Evolutionary conservation across 2,888 invertebrate species (phyloP).

Genomic region (Cheilosia variabilis): DNA sequence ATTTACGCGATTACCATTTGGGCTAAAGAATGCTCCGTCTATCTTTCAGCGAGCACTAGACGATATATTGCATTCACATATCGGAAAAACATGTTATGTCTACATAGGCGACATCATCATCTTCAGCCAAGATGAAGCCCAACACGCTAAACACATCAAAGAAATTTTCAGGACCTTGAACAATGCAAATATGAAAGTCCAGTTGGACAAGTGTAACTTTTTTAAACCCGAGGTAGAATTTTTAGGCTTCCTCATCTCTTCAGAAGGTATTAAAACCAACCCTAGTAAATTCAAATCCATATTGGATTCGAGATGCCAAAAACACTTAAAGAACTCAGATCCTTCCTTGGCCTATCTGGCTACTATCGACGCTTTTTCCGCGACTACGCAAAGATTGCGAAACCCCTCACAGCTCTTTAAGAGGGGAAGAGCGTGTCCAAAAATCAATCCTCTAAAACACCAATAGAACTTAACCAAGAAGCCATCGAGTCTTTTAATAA

Average conservation of each 20-base stretch:
- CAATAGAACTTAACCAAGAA: slow-evolving; percentile 17
- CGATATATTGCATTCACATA: neutral
- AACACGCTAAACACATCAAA: neutral
- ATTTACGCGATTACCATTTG: no score
- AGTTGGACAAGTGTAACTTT: neutral
- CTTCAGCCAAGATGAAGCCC: neutral
- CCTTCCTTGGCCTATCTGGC: slow-evolving; percentile 71
- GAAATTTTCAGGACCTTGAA: neutral
- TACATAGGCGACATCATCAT: slow-evolving; percentile 1
- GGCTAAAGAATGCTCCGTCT: no score
- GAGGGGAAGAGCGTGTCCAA: slow-evolving; percentile 63
- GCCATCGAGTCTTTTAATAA: slow-evolving; percentile 20
- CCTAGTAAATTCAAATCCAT: slow-evolving; percentile 75
- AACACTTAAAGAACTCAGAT: slow-evolving; percentile 32
- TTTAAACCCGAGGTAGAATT: slow-evolving; percentile 61
- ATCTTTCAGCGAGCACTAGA: neutral
- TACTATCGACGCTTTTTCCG: slow-evolving; percentile 72
- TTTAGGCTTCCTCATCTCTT: slow-evolving; percentile 78
- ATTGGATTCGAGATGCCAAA: slow-evolving; percentile 69
- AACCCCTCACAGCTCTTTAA: slow-evolving; percentile 63
- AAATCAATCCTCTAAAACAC: slow-evolving; percentile 20
- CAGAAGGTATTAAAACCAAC: slow-evolving; percentile 77
- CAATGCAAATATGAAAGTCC: slow-evolving; percentile 4
- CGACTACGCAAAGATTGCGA: slow-evolving; percentile 69
- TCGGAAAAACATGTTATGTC: slow-evolving; percentile 6